phyloP scores from a whole-genome alignment of 2,888 invertebrate genomes.

The Cheilosia vernalis region DNA sequence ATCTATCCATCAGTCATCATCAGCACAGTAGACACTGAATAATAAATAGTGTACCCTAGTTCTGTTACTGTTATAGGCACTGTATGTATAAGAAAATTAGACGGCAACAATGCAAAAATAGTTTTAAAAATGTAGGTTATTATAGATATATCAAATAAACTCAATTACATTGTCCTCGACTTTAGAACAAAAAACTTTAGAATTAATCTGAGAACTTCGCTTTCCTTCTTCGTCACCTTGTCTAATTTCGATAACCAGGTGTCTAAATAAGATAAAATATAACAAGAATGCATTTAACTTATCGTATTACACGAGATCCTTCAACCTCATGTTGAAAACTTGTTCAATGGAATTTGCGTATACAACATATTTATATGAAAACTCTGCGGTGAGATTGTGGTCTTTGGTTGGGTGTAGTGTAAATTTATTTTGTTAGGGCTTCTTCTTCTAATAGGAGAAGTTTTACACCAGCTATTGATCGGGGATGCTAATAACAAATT shows the following conservation, averaged over 20 bases:
- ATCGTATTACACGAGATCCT: background rate
- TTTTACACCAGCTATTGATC: background rate
- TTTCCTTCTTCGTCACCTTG: background rate
- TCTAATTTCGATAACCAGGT: background rate
- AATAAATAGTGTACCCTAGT: too few species aligned
- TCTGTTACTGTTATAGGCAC: background rate
- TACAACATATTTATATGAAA: background rate
- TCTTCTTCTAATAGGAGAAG: constrained; percentile 21
- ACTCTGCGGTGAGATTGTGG: background rate
- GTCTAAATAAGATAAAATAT: background rate
- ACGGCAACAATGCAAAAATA: too few species aligned
- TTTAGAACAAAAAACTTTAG: background rate
- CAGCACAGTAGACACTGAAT: too few species aligned
- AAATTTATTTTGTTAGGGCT: constrained; percentile 2
- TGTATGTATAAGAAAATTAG: background rate
- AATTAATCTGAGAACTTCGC: background rate
- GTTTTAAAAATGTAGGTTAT: background rate
- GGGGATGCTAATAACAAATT: constrained; percentile 19
- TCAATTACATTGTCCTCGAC: constrained; percentile 15
- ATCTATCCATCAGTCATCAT: too few species aligned
- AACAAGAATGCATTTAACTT: background rate
- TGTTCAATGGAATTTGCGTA: background rate
- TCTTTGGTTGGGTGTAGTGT: background rate
- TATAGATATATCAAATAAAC: background rate
- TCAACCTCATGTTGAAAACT: constrained; percentile 13